phyloP scores from a whole-genome alignment of 2,797 vertebrate genomes.

The Morelia viridis region DNA sequence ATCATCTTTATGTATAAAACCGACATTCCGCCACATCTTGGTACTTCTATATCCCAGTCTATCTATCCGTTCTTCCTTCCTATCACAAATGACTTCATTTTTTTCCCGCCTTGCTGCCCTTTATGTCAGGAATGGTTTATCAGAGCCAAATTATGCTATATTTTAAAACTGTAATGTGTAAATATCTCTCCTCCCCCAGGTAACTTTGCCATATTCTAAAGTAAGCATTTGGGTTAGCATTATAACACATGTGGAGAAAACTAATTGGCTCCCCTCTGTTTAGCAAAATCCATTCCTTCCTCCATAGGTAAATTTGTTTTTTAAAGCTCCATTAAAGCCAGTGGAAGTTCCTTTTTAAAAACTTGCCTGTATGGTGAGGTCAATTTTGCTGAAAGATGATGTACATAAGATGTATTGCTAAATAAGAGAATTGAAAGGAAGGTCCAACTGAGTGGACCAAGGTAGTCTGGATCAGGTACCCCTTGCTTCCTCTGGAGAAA shows the following conservation, averaged over 20 bases:
- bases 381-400: not conserved
- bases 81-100: not conserved
- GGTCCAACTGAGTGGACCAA: not conserved
- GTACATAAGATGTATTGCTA: not conserved
- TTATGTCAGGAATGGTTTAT: not conserved
- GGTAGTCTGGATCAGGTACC: not conserved
- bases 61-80: not conserved
- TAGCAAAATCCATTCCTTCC: not conserved
- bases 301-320: not conserved
- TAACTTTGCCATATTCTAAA: not conserved
- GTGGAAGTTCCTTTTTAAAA: not conserved
- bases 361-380: not conserved
- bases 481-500: not conserved
- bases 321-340: not conserved
- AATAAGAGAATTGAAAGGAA: not conserved
- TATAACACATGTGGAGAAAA: not conserved
- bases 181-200: not conserved
- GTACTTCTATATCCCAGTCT: not conserved
- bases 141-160: not conserved
- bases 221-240: not conserved
- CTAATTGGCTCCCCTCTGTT: not conserved
- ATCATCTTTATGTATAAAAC: too few species aligned
- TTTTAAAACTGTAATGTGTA: not conserved
- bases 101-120: not conserved
- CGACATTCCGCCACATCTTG: not conserved